Evolutionary conservation across 2,888 invertebrate genomes (phyloP).

Genomic region (Cistogaster globosa): DNA sequence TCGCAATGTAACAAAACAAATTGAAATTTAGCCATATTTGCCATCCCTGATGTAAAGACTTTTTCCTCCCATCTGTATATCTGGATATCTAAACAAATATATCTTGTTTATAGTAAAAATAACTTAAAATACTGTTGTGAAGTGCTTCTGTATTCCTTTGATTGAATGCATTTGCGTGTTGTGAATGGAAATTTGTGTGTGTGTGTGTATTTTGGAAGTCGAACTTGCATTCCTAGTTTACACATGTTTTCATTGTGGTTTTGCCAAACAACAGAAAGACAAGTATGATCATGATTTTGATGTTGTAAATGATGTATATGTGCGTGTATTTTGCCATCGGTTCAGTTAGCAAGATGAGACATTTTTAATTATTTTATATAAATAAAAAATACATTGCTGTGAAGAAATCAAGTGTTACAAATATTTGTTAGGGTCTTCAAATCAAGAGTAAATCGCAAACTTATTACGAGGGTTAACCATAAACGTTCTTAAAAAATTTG

Average conservation of each 20-base stretch:
- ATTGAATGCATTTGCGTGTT: not conserved
- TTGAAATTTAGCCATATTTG: too few relatives aligned
- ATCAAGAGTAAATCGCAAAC: too few relatives aligned
- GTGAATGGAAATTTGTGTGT: not conserved
- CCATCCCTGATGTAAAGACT: too few relatives aligned
- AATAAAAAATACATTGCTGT: too few relatives aligned
- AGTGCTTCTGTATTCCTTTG: constrained; percentile 1
- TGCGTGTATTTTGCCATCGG: constrained; percentile 26
- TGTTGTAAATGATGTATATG: constrained; percentile 37
- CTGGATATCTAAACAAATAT: not conserved
- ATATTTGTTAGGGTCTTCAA: too few relatives aligned
- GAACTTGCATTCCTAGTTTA: constrained; percentile 37
- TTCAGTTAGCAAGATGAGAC: constrained; percentile 6
- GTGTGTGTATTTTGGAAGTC: constrained; percentile 24
- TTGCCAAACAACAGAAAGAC: constrained; percentile 34
- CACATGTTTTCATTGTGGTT: constrained; percentile 41
- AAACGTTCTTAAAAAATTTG: too few relatives aligned
- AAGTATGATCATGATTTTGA: constrained; percentile 52
- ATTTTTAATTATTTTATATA: too few relatives aligned
- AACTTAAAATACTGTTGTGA: not conserved
- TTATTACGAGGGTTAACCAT: too few relatives aligned
- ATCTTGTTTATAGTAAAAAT: constrained; percentile 28
- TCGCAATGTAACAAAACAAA: too few relatives aligned
- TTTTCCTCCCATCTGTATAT: not conserved
- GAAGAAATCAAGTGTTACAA: too few relatives aligned